Evolutionary conservation across 2,113 vertebrate genomes (phyloP).

Genomic region (Pica pica): DNA sequence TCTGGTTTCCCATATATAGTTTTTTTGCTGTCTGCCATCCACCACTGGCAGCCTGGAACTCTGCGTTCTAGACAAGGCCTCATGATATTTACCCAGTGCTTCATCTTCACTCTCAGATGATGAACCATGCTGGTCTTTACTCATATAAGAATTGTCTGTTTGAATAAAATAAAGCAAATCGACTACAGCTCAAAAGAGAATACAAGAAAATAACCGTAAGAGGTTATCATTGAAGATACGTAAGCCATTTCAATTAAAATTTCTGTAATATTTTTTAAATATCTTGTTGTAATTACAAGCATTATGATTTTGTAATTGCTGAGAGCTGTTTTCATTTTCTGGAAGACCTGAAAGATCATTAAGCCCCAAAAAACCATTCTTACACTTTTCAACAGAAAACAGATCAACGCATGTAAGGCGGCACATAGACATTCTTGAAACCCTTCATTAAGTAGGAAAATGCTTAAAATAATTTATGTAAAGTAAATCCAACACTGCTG

Average conservation of each 20-base stretch:
- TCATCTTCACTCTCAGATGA: constrained; percentile 98
- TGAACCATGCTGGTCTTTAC: constrained; percentile 83
- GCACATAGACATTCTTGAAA: not conserved
- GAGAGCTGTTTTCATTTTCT: not conserved
- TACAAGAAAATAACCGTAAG: constrained; percentile 16
- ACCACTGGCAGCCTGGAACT: constrained; percentile 79
- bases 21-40: constrained; percentile 74
- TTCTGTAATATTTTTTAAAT: not conserved
- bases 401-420: not conserved
- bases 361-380: not conserved
- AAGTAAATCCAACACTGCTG: not conserved
- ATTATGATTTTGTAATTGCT: not conserved
- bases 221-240: constrained; percentile 31
- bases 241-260: not conserved
- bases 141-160: constrained; percentile 84
- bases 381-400: not conserved
- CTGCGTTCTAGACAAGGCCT: constrained; percentile 84
- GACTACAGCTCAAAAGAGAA: constrained; percentile 42
- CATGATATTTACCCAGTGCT: constrained; percentile 92
- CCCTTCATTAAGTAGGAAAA: not conserved
- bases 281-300: not conserved
- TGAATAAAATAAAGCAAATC: constrained; percentile 64
- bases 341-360: not conserved
- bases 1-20: constrained; percentile 88
- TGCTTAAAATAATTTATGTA: not conserved